These are phyloP conservation scores for Sylvilagus floridanus DNA, from an alignment of 2,797 vertebrate species.

Conservation along the genomic window DNA sequence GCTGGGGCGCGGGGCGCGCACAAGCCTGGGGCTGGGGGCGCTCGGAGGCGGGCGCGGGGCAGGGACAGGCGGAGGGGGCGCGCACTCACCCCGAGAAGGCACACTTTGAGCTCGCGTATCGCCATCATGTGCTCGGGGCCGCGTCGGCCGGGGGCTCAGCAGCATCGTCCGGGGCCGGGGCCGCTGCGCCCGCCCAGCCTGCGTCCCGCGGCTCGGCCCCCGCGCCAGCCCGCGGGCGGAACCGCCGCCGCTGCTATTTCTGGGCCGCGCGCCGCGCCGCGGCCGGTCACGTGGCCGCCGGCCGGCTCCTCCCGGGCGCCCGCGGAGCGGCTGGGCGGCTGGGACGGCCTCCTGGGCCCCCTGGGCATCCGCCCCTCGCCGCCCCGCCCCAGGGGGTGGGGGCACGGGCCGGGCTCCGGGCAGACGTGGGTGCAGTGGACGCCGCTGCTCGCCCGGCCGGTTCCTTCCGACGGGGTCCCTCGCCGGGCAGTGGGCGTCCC, in stretches of 20 bases:
- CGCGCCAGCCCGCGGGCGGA: constrained; percentile 49
- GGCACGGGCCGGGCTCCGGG: background rate
- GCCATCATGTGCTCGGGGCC: constrained; percentile 91
- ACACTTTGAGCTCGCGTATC: constrained; percentile 98
- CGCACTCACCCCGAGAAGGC: constrained; percentile 97
- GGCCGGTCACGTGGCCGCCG: constrained; percentile 82
- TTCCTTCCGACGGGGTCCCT: background rate
- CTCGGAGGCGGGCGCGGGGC: background rate
- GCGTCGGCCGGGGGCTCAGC: constrained; percentile 74
- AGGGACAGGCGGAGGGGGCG: background rate
- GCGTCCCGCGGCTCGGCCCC: constrained; percentile 60
- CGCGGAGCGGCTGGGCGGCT: background rate
- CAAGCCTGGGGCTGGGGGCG: background rate
- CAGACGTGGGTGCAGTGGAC: background rate
- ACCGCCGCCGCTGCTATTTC: constrained; percentile 74
- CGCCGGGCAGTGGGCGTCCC: background rate
- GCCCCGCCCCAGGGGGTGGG: background rate
- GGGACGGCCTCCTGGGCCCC: background rate
- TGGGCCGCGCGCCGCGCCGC: constrained; percentile 69
- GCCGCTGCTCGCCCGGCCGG: background rate
- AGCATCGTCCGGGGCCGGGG: constrained; percentile 75
- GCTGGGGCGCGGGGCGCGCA: background rate
- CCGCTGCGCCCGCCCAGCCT: constrained; percentile 44
- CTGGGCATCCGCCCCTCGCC: background rate
- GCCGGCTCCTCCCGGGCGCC: constrained; percentile 76